Evolutionary conservation across 2,888 invertebrate genomes (phyloP), one percentile per base, ranked within the genome.

Genomic region (Acrobasis consociella): DNA sequence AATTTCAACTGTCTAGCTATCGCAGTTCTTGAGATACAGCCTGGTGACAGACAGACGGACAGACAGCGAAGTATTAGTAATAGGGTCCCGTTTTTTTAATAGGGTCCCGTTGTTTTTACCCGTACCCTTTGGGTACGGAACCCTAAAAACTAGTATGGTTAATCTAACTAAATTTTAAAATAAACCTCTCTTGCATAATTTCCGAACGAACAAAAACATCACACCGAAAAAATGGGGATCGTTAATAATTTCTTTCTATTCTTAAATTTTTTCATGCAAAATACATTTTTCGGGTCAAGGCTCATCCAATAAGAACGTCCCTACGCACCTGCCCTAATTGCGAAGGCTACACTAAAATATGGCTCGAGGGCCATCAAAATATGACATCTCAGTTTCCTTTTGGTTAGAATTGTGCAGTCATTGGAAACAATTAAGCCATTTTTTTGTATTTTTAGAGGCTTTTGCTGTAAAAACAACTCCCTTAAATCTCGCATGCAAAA

Each of bases 271-370:
- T 72, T 64, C 11, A 37, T 11, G 17, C 13, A 31, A 58, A 58
- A 49, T 49, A 59, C 58, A 38, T 31, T 39, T 37, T 16, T 51
- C 38, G 1, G 13, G 17, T 39, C 42, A 56, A 68, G 70, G 66
- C 69, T 63, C 68, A 65, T 70, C 67, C 38, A 60, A 60, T n/a
- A n/a, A n/a, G n/a, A 42, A 39, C 22, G 59, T 69, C 61, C 63
- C 72, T 63, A 62, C 71, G 67, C 72, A 75, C 72, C 71, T 75
- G 71, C 68, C 71, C 65, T 74, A 73, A 72, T 73, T 74, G 72
- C 75, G 66, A 69, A 70, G 63, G 66, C 67, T 67, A 66, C 65
- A 68, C 69, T 72, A 70, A 75, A 77, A 71, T 74, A 72, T 69
- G 69, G 65, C 69, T 64, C 65, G 56, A 65, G 63, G 31, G 59